These are phyloP conservation scores for Meteorus sp. DNA, from an alignment of 1,140 invertebrate genomes.

Conservation along the genomic window DNA sequence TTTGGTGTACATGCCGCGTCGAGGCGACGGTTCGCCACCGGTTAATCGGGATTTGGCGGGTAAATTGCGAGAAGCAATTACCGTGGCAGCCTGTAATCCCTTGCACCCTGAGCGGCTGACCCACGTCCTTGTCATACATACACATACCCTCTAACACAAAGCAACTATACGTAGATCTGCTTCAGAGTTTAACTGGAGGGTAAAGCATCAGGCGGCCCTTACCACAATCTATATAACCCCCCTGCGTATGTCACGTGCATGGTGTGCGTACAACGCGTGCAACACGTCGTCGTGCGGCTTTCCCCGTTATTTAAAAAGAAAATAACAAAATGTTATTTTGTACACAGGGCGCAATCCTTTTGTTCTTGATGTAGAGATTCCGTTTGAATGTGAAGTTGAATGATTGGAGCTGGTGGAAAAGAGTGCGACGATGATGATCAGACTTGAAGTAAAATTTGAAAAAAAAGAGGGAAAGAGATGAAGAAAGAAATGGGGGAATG, in stretches of 20 bases:
- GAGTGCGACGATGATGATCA: too few relatives aligned
- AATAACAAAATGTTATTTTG: background rate
- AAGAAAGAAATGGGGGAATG: too few relatives aligned
- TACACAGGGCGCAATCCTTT: too few relatives aligned
- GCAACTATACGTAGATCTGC: conserved; percentile 35
- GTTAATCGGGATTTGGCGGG: conserved; percentile 47
- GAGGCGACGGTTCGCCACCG: conserved; percentile 27
- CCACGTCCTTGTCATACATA: conserved; percentile 12
- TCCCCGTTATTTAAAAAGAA: conserved; percentile 42
- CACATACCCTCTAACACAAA: conserved; percentile 7
- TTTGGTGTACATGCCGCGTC: conserved; percentile 14
- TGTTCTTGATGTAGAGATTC: too few relatives aligned
- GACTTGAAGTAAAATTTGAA: too few relatives aligned
- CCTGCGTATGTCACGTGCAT: conserved; percentile 42
- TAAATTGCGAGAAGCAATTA: conserved; percentile 50
- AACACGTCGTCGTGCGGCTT: conserved; percentile 33
- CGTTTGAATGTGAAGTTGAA: too few relatives aligned
- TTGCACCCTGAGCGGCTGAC: conserved; percentile 33
- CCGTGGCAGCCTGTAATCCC: conserved; percentile 46
- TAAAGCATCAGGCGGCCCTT: too few relatives aligned
- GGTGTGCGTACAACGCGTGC: conserved; percentile 31
- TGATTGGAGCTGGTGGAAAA: too few relatives aligned
- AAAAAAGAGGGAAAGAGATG: too few relatives aligned
- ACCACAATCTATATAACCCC: too few relatives aligned
- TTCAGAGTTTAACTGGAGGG: too few relatives aligned